A percentile compares a stretch with the other conserved stretches of the same genome.
Evolutionary conservation across 2,113 vertebrate species (phyloP).

Genomic region (Ochotona princeps): DNA sequence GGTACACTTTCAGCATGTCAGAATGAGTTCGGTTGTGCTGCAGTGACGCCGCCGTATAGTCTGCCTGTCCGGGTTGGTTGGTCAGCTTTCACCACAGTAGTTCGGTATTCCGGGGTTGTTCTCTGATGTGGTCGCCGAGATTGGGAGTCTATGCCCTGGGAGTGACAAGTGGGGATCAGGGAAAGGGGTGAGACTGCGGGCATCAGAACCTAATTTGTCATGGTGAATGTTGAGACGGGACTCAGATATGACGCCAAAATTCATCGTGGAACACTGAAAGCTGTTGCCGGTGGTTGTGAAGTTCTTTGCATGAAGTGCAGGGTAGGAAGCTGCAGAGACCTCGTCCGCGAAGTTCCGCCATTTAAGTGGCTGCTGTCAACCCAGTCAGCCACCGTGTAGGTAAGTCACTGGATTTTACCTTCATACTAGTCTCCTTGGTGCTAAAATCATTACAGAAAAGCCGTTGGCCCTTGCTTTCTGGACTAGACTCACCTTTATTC

Average conservation of each 20-base stretch:
- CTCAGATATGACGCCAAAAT: neutral
- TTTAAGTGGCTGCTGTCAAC: constrained; percentile 3
- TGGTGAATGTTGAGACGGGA: neutral
- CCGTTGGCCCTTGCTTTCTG: neutral
- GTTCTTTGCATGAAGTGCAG: constrained; percentile 36
- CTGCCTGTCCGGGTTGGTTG: neutral
- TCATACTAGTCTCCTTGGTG: neutral
- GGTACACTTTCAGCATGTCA: neutral
- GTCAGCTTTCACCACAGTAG: neutral
- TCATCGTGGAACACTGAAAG: neutral
- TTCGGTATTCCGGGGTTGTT: neutral
- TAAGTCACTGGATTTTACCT: neutral
- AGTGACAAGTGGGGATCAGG: neutral
- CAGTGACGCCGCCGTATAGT: neutral
- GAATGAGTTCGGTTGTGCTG: rapidly evolving
- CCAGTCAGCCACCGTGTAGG: neutral
- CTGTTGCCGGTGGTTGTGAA: neutral
- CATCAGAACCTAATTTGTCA: neutral
- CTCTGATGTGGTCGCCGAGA: neutral
- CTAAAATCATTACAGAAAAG: neutral
- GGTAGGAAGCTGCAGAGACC: neutral
- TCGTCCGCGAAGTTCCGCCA: neutral
- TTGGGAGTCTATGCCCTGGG: neutral
- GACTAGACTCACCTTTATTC: neutral
- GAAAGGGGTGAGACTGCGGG: neutral